phyloP scores from a whole-genome alignment of 2,113 vertebrate genomes.

The Otocyon megalotis region DNA sequence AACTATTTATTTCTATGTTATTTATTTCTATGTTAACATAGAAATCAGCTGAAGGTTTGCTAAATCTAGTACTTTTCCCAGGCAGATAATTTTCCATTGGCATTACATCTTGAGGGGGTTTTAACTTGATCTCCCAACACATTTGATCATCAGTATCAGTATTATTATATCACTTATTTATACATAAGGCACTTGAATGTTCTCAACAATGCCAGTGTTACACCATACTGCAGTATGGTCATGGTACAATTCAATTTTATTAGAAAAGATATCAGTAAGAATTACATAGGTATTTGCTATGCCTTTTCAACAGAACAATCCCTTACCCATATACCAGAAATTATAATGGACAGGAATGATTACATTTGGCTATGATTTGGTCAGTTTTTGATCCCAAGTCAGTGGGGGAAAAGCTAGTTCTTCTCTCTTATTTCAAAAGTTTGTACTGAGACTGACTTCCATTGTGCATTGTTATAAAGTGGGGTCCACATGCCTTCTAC shows the following conservation, averaged over 20 bases:
- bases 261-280: neutral
- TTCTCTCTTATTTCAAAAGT: neutral
- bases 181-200: neutral
- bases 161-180: neutral
- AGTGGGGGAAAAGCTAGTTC: neutral
- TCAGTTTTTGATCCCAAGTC: neutral
- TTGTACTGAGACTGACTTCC: neutral
- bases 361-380: neutral
- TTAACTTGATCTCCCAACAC: neutral
- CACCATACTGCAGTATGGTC: neutral
- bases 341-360: neutral
- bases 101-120: neutral
- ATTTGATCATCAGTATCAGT: neutral
- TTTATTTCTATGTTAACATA: too few relatives aligned
- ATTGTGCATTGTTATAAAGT: neutral
- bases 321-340: neutral
- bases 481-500: neutral
- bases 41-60: neutral
- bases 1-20: too few relatives aligned
- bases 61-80: neutral
- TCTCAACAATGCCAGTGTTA: neutral
- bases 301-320: neutral
- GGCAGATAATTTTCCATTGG: neutral
- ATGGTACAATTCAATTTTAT: neutral
- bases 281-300: neutral